Percentiles rank a stretch among this genome's conserved stretches.
Evolutionary conservation across 2,797 vertebrate species (phyloP).

Genomic region (Pangasius macronema): DNA sequence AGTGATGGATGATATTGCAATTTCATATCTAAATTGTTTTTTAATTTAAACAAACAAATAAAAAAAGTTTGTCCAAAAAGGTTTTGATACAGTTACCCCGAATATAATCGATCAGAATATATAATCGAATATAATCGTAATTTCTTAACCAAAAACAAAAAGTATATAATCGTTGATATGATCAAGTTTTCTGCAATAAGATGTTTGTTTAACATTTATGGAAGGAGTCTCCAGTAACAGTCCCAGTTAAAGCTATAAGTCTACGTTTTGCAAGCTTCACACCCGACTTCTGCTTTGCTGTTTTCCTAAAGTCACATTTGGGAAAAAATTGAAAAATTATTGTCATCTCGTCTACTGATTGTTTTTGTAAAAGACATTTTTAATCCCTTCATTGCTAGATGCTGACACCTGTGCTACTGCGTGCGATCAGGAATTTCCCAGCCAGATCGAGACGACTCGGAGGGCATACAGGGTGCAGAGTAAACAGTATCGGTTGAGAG

Average conservation of each 20-base stretch:
- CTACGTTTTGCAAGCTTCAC: background rate
- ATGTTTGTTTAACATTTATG: background rate
- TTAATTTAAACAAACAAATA: too few species aligned
- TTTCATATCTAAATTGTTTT: background rate
- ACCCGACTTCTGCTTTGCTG: too few species aligned
- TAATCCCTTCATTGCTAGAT: background rate
- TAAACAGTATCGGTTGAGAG: background rate
- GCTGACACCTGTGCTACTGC: too few species aligned
- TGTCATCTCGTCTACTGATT: too few species aligned
- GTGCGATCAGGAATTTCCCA: background rate
- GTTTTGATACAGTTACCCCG: too few species aligned
- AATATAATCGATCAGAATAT: too few species aligned
- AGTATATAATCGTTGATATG: background rate
- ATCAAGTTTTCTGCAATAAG: background rate
- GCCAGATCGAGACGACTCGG: background rate
- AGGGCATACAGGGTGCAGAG: background rate
- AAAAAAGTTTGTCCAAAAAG: background rate
- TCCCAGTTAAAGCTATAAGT: background rate
- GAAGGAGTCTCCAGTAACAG: background rate
- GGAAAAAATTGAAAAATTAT: too few species aligned
- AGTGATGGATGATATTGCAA: background rate
- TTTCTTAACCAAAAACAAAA: too few species aligned
- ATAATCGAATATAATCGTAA: too few species aligned
- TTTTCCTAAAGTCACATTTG: too few species aligned
- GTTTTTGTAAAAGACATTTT: background rate